Conservation (phyloP, 2,797 vertebrate genomes). For the Brachyrhaphis roseni region DNA sequence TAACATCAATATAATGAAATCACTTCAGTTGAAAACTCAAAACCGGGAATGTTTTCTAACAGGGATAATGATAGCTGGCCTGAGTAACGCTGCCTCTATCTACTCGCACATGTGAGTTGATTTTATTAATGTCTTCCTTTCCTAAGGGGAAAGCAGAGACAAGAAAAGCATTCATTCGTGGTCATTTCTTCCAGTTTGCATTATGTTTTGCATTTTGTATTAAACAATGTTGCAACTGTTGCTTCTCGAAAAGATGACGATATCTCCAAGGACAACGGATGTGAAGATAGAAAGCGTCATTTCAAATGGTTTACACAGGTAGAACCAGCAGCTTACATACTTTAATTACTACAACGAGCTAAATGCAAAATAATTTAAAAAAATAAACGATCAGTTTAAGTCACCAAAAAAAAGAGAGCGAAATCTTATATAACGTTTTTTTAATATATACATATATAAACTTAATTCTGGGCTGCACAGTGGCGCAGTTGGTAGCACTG, state of each 20-base stretch:
- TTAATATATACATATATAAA: neutral
- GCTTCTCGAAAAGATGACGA: neutral
- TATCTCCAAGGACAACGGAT: neutral
- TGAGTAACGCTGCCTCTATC: neutral
- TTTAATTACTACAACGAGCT: neutral
- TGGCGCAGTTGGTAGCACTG: too few species aligned
- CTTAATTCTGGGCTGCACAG: too few species aligned
- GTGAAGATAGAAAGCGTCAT: neutral
- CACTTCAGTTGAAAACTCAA: neutral
- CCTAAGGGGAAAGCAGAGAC: neutral
- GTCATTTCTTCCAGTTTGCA: neutral
- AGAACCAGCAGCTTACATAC: neutral
- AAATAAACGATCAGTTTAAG: constrained; percentile 40
- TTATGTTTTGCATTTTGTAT: neutral
- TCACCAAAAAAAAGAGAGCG: constrained; percentile 12
- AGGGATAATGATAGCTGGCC: neutral
- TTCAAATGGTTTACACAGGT: neutral
- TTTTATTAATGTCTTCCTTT: too few species aligned
- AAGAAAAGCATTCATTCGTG: neutral
- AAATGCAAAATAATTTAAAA: neutral
- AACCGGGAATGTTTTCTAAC: neutral
- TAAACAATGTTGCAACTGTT: neutral
- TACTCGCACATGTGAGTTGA: neutral
- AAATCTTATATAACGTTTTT: neutral
- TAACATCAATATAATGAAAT: neutral